Evolutionary conservation across 2,797 vertebrate genomes (phyloP).

Genomic region (Tenualosa thibaudeaui): DNA sequence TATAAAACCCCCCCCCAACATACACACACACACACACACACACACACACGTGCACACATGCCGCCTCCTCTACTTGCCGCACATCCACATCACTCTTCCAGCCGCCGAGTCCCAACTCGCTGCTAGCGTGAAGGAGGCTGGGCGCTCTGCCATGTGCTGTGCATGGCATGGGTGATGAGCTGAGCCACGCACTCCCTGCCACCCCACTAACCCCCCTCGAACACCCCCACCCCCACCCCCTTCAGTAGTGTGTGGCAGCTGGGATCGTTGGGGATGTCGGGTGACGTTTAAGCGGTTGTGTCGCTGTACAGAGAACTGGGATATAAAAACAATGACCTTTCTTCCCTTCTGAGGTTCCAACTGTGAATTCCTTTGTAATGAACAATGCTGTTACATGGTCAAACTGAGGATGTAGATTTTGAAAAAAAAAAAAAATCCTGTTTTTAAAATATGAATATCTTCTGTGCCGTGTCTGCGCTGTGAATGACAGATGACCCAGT

Average conservation of each 20-base stretch:
- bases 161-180: neutral
- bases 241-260: no score
- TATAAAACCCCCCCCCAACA: conserved; percentile 53
- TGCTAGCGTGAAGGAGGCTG: conserved; percentile 48
- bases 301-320: neutral
- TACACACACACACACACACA: conserved; percentile 36
- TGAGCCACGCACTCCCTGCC: neutral
- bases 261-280: neutral
- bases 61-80: conserved; percentile 17
- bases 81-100: neutral
- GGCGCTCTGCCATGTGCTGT: conserved; percentile 62
- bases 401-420: neutral
- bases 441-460: conserved; percentile 7
- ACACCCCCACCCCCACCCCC: no score
- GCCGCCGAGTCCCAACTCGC: neutral
- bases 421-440: no score
- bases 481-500: conserved; percentile 23
- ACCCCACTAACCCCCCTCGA: no score
- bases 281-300: neutral
- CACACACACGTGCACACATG: conserved; percentile 24
- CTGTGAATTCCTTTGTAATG: neutral
- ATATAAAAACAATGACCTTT: neutral
- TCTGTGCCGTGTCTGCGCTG: neutral
- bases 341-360: neutral
- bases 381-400: neutral